Base-by-base conservation (phyloP, 2,113 vertebrate genomes). In the Stegastes partitus region DNA sequence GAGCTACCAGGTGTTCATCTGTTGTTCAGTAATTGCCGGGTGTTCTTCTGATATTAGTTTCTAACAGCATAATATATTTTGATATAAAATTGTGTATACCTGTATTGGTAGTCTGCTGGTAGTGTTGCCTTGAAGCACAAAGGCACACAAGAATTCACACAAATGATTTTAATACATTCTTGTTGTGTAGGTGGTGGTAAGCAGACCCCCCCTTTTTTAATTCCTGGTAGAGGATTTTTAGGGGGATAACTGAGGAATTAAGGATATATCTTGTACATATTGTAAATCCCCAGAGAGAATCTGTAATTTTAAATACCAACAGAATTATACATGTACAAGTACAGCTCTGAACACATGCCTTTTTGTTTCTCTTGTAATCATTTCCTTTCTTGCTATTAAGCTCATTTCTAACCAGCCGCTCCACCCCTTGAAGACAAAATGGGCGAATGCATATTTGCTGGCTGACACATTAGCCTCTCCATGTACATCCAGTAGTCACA, bases 381-480 rank as follows among this genome's bases (percentile, higher is more conserved):
- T 25, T 66, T 28, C 19, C 34, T 12, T 19, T 14, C 54, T 15
- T 62, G 58, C 73, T 21, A 42, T 75, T 68, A 42, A 77, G 49
- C 61, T 72, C 14, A 8, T 75, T 77, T 68, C 1, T 21, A 42
- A 9, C 23, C 34, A 15, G 26, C 22, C 2, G 2, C 55, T 79
- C 22, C 31, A 18, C n/a, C 62, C 19, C 61, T 14, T 26, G 14
- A 65, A 70, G 53, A 86, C 74, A 67, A 64, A 79, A 25, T 53
- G 49, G 55, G 11, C 14, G 14, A 37, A 50, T 54, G 49, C 31
- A 68, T 72, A 49, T 72, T 50, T 39, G 59, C 81, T n/a, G 69
- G 50, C 72, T 70, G 78, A 80, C 81, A 74, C 78, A 62, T 78
- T 75, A 70, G 77, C 66, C 67, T 74, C 42, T 21, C 15, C 59